Evolutionary conservation across 1,140 invertebrate genomes (phyloP).

Genomic region (Cotesia typhae): DNA sequence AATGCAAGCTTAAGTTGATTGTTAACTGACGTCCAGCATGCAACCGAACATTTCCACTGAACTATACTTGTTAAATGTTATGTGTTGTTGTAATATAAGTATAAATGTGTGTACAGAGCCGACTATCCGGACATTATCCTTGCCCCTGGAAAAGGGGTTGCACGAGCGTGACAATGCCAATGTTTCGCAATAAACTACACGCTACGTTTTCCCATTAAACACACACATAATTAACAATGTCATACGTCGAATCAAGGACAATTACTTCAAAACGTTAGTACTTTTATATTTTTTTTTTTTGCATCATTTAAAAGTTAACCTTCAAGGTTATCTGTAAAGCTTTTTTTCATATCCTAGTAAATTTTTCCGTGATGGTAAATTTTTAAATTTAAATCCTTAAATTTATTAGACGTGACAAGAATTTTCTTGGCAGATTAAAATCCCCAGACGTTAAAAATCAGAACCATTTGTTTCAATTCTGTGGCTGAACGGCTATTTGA

Average conservation of each 20-base stretch:
- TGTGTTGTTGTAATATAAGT: neutral
- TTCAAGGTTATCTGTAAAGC: too few relatives aligned
- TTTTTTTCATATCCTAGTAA: too few relatives aligned
- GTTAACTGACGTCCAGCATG: conserved; percentile 34
- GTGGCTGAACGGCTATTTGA: conserved; percentile 1
- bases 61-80: neutral
- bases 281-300: conserved; percentile 7
- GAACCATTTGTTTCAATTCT: conserved; percentile 23
- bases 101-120: too few relatives aligned
- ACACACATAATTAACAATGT: neutral
- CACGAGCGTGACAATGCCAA: conserved; percentile 6
- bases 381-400: too few relatives aligned
- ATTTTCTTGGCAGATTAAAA: neutral
- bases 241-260: neutral
- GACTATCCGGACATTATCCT: conserved; percentile 9
- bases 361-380: too few relatives aligned
- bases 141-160: conserved; percentile 7
- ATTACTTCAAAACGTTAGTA: neutral
- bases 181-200: conserved; percentile 2
- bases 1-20: conserved; percentile 20
- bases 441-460: conserved; percentile 9
- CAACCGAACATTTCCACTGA: neutral
- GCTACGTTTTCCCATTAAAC: neutral
- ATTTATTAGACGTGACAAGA: too few relatives aligned
- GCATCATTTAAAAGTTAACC: conserved; percentile 8